Conservation (phyloP, 2,888 invertebrate species). For the Drosophila paramelanica region DNA sequence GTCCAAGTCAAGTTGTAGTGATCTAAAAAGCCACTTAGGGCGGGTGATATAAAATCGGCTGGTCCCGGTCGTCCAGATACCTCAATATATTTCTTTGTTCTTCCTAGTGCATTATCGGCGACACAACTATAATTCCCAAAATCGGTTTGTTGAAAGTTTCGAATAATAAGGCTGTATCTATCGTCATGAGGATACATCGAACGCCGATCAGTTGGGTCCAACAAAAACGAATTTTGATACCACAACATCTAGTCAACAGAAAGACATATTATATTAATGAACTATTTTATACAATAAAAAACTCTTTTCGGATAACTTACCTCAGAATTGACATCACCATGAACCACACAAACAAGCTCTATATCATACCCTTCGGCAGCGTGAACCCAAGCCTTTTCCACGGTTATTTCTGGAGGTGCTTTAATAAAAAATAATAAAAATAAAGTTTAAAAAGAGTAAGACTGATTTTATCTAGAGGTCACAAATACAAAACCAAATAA, state of each 20-base stretch:
- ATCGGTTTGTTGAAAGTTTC: slow-evolving; percentile 87
- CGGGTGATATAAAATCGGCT: slow-evolving; percentile 87
- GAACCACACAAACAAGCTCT: slow-evolving; percentile 87
- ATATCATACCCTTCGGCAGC: slow-evolving; percentile 88
- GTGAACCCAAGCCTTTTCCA: slow-evolving; percentile 88
- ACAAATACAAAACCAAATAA: no score
- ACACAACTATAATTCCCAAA: slow-evolving; percentile 88
- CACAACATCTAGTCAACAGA: slow-evolving; percentile 86
- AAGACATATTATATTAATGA: background rate
- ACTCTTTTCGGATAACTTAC: slow-evolving; percentile 73
- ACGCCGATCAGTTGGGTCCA: slow-evolving; percentile 88
- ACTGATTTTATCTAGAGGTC: no score
- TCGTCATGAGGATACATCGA: slow-evolving; percentile 87
- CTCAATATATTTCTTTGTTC: slow-evolving; percentile 87
- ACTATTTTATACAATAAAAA: background rate
- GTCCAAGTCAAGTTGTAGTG: slow-evolving; percentile 89
- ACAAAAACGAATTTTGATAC: slow-evolving; percentile 88
- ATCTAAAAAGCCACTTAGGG: slow-evolving; percentile 87
- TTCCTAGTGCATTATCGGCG: slow-evolving; percentile 86
- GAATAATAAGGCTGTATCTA: slow-evolving; percentile 87
- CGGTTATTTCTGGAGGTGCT: slow-evolving; percentile 89
- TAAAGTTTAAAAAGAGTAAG: background rate
- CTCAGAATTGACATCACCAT: slow-evolving; percentile 87
- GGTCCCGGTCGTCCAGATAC: slow-evolving; percentile 88
- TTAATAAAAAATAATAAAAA: slow-evolving; percentile 33